Evolutionary conservation across 1,140 invertebrate species (phyloP).

Genomic region (Radopholus similis): DNA sequence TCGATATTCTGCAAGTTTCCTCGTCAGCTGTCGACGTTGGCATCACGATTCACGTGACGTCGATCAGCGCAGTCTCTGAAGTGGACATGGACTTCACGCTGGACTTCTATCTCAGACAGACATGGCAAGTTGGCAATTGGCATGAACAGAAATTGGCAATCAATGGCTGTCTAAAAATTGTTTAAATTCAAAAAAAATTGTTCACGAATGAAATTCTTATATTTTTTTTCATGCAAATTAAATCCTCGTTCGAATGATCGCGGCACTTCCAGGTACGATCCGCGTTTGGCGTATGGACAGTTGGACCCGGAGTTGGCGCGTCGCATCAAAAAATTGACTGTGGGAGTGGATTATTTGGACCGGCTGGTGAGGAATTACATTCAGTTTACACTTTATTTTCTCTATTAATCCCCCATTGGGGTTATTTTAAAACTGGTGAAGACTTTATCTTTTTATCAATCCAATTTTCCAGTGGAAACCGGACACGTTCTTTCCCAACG

Average conservation of each 20-base stretch:
- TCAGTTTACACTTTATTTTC: too few relatives aligned
- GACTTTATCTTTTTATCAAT: too few relatives aligned
- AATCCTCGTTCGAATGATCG: too few relatives aligned
- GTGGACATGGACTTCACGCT: conserved; percentile 65
- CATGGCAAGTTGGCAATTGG: conserved; percentile 72
- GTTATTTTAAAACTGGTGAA: too few relatives aligned
- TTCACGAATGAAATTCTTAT: not conserved
- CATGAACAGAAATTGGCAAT: too few relatives aligned
- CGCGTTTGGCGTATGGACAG: conserved; percentile 81
- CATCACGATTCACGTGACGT: conserved; percentile 57
- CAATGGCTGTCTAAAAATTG: not conserved
- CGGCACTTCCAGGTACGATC: conserved; percentile 87
- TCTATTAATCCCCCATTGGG: too few relatives aligned
- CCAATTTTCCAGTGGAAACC: too few relatives aligned
- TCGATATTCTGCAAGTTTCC: conserved; percentile 73
- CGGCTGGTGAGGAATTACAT: too few relatives aligned
- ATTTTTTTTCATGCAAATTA: too few relatives aligned
- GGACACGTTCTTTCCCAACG: conserved; percentile 86
- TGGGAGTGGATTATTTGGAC: conserved; percentile 87
- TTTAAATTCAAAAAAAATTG: not conserved
- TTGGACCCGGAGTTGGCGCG: conserved; percentile 73
- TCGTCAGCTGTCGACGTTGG: conserved; percentile 65
- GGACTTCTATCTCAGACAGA: conserved; percentile 71
- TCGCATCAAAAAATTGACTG: conserved; percentile 63
- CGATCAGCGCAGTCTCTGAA: conserved; percentile 57